Evolutionary conservation across 2,113 vertebrate genomes (phyloP).

Genomic region (Spea bombifrons): DNA sequence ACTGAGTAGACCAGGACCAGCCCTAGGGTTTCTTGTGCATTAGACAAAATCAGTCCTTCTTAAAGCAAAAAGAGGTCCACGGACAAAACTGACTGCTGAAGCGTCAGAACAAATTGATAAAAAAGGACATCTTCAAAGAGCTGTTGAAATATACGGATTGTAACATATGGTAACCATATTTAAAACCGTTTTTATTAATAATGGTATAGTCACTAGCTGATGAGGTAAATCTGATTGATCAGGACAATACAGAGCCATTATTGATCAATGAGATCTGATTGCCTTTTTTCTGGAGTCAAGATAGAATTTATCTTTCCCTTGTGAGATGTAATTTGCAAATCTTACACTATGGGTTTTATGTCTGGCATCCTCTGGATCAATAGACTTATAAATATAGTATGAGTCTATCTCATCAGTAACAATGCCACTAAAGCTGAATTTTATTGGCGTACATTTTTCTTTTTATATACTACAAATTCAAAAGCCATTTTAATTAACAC

Average conservation of each 20-base stretch:
- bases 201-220: too few species aligned
- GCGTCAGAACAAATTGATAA: too few species aligned
- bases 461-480: background rate
- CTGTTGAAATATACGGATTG: too few species aligned
- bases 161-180: too few species aligned
- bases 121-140: too few species aligned
- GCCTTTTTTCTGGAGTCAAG: constrained; percentile 31
- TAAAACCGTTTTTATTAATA: too few species aligned
- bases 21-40: too few species aligned
- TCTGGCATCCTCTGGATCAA: constrained; percentile 36
- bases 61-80: too few species aligned
- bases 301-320: constrained; percentile 40
- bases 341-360: constrained; percentile 36
- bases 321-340: constrained; percentile 40
- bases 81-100: too few species aligned
- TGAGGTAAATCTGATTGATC: too few species aligned
- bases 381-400: constrained; percentile 41
- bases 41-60: too few species aligned
- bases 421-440: constrained; percentile 12
- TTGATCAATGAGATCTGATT: constrained; percentile 17
- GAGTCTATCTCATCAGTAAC: constrained; percentile 2
- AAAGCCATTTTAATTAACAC: background rate
- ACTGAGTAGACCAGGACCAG: too few species aligned
- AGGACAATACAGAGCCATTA: background rate
- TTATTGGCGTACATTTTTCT: background rate